phyloP scores from a whole-genome alignment of 2,888 invertebrate species.

The Hypomecis atomaria region DNA sequence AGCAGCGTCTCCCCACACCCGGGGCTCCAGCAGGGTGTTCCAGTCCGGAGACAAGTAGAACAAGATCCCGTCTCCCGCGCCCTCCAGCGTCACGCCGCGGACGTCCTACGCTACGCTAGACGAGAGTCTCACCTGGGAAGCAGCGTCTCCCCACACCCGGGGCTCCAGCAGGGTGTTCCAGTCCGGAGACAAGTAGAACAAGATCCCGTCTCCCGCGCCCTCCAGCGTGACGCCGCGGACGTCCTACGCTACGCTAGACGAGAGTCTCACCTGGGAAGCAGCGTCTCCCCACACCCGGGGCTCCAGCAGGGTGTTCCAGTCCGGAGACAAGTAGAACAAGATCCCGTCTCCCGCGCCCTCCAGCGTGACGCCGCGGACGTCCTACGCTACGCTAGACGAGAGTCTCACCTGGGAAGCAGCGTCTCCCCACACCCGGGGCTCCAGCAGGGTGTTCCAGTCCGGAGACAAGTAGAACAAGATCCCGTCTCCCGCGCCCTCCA shows the following conservation, averaged over 20 bases:
- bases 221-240: slow-evolving; percentile 87
- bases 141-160: slow-evolving; percentile 92
- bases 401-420: slow-evolving; percentile 88
- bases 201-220: slow-evolving; percentile 89
- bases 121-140: slow-evolving; percentile 83
- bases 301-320: slow-evolving; percentile 87
- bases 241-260: background rate
- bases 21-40: slow-evolving; percentile 85
- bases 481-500: slow-evolving; percentile 89
- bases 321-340: slow-evolving; percentile 89
- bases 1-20: slow-evolving; percentile 93
- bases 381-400: background rate
- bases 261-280: slow-evolving; percentile 85
- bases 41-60: slow-evolving; percentile 91
- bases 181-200: slow-evolving; percentile 89
- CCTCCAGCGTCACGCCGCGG: slow-evolving; percentile 87
- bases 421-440: slow-evolving; percentile 91
- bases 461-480: slow-evolving; percentile 90
- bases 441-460: slow-evolving; percentile 86
- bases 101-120: slow-evolving; percentile 47
- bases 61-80: slow-evolving; percentile 88
- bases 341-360: slow-evolving; percentile 90
- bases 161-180: slow-evolving; percentile 87
- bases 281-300: slow-evolving; percentile 92
- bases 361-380: slow-evolving; percentile 86